Evolutionary conservation across 2,113 vertebrate genomes (phyloP), one percentile per base, ranked within the genome.

Genomic region (Paraplagusia blochii): DNA sequence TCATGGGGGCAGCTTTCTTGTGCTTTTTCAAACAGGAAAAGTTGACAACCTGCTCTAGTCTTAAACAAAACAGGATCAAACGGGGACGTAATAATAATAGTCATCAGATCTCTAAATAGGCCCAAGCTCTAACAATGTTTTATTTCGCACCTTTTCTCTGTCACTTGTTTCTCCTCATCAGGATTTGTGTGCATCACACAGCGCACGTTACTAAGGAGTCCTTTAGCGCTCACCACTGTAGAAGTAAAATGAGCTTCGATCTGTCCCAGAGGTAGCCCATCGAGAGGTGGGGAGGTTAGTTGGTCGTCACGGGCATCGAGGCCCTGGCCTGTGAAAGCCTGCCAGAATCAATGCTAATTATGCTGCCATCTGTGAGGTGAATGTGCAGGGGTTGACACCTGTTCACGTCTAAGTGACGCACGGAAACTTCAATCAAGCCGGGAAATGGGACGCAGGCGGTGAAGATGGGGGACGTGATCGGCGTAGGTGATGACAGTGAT

Each of bases 341-440:
- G 87, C 85, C 86, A 86, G 84, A 88, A 91, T 90, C 87, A 87
- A 90, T 90, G 87, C 86, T 90, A 90, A 90, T 91, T 89, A 91
- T 81, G 72, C 84, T 80, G 80, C 88, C 87, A 91, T 91, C 88
- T 91, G 88, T 56, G 82, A 81, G 74, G 85, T 79, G 80, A 69
- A 71, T 64, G 73, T 55, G 84, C 80, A 69, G 69, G 22, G 76
- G 64, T 79, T 85, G 84, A 90, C 88, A 90, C 87, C 89, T 89
- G 86, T 89, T 89, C 82, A 84, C 79, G 78, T 83, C 77, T 71
- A 84, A 79, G 81, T 73, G 69, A 81, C 64, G 82, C 46, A 43
- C 66, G 74, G 66, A 88, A 86, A 88, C 87, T 88, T 82, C 76
- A 81, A 81, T 87, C 72, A 72, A 43, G 72, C 51, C 13, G 16